A percentile compares a stretch with the other conserved stretches of the same genome.
phyloP scores from a whole-genome alignment of 2,113 vertebrate genomes.

The Pseudopodoces humilis region DNA sequence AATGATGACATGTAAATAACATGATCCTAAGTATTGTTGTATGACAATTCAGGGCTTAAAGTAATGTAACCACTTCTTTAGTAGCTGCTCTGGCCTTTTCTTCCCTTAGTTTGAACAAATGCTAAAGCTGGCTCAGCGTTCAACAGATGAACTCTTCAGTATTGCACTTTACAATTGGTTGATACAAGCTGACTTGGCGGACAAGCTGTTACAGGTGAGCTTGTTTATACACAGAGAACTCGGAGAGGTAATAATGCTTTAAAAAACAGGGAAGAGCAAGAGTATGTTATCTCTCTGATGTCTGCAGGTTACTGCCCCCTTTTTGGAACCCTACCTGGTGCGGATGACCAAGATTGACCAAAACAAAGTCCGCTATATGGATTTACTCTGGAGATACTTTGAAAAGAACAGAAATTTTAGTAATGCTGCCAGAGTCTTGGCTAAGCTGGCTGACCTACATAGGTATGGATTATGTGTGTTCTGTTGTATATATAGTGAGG shows the following conservation, averaged over 20 bases:
- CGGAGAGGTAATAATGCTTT: background rate
- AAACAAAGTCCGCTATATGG: conserved; percentile 95
- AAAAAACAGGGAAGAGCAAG: background rate
- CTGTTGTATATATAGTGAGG: background rate
- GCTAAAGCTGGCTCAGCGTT: conserved; percentile 89
- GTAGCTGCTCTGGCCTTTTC: background rate
- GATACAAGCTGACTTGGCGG: conserved; percentile 90
- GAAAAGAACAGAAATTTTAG: conserved; percentile 95
- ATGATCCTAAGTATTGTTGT: fast-evolving
- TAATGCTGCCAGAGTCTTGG: conserved; percentile 90
- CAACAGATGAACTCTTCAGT: conserved; percentile 95
- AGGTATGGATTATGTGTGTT: conserved; percentile 76
- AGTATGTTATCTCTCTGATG: background rate
- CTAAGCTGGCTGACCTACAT: conserved; percentile 91
- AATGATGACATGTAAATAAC: background rate
- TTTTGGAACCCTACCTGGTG: conserved; percentile 92
- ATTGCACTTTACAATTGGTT: conserved; percentile 98
- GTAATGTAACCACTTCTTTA: background rate
- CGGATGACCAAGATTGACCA: conserved; percentile 96
- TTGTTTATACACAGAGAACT: background rate
- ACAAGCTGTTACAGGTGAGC: conserved; percentile 93
- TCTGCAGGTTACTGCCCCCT: conserved; percentile 89
- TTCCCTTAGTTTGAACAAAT: conserved; percentile 92
- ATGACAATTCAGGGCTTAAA: background rate
- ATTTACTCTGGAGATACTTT: conserved; percentile 95